Evolutionary conservation across 2,888 invertebrate species (phyloP), one percentile per base, ranked within the genome.

Genomic region (Bellardia bayeri): DNA sequence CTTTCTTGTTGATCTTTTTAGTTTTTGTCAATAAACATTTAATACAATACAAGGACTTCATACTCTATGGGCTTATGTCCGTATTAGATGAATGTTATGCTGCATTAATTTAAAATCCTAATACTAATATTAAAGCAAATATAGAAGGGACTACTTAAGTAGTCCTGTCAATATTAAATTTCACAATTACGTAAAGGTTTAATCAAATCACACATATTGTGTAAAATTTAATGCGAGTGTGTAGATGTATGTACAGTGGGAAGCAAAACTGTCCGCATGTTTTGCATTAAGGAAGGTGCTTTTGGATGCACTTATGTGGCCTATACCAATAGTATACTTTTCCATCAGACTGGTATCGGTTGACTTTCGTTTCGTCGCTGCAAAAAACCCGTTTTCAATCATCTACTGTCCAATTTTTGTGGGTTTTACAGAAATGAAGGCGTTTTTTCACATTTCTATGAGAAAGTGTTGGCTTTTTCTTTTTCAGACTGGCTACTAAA

Each of bases 161-260:
- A 69, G 68, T 56, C 58, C 45, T 69, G 69, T 66, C 74, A 64
- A 74, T 40, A 66, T 58, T 68, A 74, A 74, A 68, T 66, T 42
- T 74, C 61, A 40, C 37, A 75, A 54, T 75, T 75, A 40, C 82
- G 6, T 58, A 82, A 74, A 58, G 66, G 72, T 82, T 68, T 58
- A 68, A 82, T 51, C 58, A 23, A 58, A 75, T 51, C 49, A 33
- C 23, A 61, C 23, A 69, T 69, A 49, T 71, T 61, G 45, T 42
- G 4, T 71, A 14, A 54, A 2, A n/a, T 16, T 61, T n/a, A 49
- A 69, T 69, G 14, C 51, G 11, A 7, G 4, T 42, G 16, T 37
- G 13, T 13, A 40, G 23, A 30, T 58, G 72, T 58, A 5, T 8
- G 45, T 45, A 11, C 23, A 23, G 23, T 23, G 23, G 23, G 23